Evolutionary conservation across 37 sponge, comb jelly and placozoan species (phyloP), one percentile per base, ranked within the genome.

Genomic region (Chondrilla cf. caribensis): DNA sequence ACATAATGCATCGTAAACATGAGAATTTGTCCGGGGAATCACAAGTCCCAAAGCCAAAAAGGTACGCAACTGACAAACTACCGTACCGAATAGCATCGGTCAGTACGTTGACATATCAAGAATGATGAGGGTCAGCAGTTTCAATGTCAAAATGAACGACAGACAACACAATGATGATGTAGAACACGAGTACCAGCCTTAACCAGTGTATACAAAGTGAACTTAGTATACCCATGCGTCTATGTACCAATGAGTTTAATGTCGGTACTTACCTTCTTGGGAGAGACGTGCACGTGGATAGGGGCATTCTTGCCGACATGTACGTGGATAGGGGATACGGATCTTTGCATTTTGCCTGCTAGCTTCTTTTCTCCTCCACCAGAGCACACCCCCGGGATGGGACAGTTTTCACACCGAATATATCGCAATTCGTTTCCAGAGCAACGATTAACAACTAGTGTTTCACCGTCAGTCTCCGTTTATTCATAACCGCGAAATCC

Each of bases 281-380:
- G 80, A 42, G 62, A 78, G 17, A 92, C 28, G 79, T 88, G 92
- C 24, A 92, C 81, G 51, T 88, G 89, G 17, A 92, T 84, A 0
- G 93, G 93, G 0, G 87, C 86, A 38, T 83, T 92, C 47, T 58
- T 83, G 14, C 68, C 73, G 6, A 92, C 84, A 44, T 86, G 90
- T 4, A 92, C 72, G 33, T 82, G 79, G 3, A 92, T 47, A 36
- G 93, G 93, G 7, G 91, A 87, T 9, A 77, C 14, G 18, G 87
- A 84, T 37, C 88, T 60, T 7, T 86, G 51, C 91, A 90, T 90
- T 62, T 9, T n/a, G 22, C 18, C 6, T n/a, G n/a, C n/a, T n/a
- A n/a, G n/a, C n/a, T n/a, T n/a, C n/a, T n/a, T n/a, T n/a, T n/a
- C n/a, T n/a, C 11, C 51, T 47, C 51, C 9, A 47, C 9, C 9